These are phyloP conservation scores for Phylloscopus collybita DNA, from an alignment of 2,797 vertebrate species.

Conservation along the genomic window DNA sequence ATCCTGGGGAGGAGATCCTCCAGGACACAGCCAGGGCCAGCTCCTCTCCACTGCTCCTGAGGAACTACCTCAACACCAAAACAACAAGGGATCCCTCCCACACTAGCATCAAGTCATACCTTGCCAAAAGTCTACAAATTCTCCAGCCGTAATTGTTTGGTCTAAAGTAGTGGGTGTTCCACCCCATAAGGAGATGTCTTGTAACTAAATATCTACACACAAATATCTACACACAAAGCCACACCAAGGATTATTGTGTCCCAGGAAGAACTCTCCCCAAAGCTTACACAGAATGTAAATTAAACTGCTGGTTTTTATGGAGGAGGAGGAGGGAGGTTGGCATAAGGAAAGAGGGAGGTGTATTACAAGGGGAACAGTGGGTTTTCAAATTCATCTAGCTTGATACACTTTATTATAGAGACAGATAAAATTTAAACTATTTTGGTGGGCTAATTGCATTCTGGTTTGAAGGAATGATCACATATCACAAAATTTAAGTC, in stretches of 20 bases:
- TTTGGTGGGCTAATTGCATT: not conserved
- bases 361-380: not conserved
- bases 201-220: not conserved
- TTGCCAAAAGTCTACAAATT: not conserved
- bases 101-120: not conserved
- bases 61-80: not conserved
- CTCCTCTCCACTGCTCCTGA: not conserved
- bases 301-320: not conserved
- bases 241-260: not conserved
- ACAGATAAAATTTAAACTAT: not conserved
- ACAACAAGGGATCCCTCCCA: not conserved
- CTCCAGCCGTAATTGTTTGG: not conserved
- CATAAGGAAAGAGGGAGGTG: accelerated
- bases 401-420: not conserved
- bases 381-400: not conserved
- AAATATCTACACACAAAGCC: not conserved
- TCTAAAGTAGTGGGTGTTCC: not conserved
- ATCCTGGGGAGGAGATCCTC: accelerated
- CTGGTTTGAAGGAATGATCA: not conserved
- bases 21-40: not conserved
- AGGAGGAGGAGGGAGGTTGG: not conserved
- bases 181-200: not conserved
- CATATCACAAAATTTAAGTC: not conserved
- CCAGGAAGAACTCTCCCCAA: not conserved
- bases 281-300: not conserved